A percentile compares a stretch with the other conserved stretches of the same genome.
phyloP scores from a whole-genome alignment of 2,113 vertebrate genomes.

The Melanostigma gelatinosum region DNA sequence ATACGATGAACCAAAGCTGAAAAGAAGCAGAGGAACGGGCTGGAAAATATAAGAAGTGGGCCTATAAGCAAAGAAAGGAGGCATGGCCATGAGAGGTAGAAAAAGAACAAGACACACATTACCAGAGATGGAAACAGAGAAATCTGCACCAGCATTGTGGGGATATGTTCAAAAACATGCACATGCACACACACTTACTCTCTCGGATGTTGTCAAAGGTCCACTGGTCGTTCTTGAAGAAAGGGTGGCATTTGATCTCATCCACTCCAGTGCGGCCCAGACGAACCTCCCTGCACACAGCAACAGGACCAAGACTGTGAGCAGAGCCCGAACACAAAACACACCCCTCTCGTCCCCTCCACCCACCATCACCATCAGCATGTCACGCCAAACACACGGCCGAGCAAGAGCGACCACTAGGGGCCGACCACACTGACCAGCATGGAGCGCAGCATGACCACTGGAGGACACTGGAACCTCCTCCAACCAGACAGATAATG shows the following conservation, averaged over 20 bases:
- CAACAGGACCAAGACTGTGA: conserved; percentile 51
- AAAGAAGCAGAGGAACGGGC: conserved; percentile 54
- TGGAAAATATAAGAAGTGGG: conserved; percentile 39
- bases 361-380: conserved; percentile 55
- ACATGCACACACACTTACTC: conserved; percentile 87
- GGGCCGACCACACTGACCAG: conserved; percentile 58
- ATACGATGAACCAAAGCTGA: conserved; percentile 40
- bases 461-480: conserved; percentile 42
- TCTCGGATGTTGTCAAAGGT: conserved; percentile 97
- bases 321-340: conserved; percentile 44
- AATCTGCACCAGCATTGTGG: conserved; percentile 14
- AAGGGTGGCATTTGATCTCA: conserved; percentile 94
- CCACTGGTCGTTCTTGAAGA: conserved; percentile 98
- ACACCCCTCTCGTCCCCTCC: conserved; percentile 46
- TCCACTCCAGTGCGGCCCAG: conserved; percentile 94
- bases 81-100: background rate
- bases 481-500: conserved; percentile 29
- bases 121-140: conserved; percentile 39
- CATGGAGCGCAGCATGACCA: conserved; percentile 59
- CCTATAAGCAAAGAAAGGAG: background rate
- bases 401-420: conserved; percentile 44
- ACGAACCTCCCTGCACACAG: conserved; percentile 90
- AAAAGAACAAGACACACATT: background rate
- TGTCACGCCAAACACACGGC: conserved; percentile 61
- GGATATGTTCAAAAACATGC: conserved; percentile 4